Conservation (phyloP, 2,888 invertebrate genomes). For the Rotaria macrura region DNA sequence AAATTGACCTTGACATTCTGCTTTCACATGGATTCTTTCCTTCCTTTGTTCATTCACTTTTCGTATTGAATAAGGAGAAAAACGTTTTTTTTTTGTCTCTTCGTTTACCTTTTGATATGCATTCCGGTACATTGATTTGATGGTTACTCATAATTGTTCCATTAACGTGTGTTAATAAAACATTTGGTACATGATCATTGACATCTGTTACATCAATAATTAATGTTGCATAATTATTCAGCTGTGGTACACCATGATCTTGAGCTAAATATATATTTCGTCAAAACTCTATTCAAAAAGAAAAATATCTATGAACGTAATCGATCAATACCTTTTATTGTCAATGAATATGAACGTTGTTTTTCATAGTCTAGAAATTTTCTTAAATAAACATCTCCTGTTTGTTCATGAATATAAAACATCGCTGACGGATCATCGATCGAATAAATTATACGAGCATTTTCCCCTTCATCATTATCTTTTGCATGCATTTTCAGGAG, state of each 20-base stretch:
- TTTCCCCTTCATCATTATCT: neutral
- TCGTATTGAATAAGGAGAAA: neutral
- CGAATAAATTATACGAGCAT: slow-evolving; percentile 21
- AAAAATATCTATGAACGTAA: neutral
- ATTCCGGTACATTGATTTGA: neutral
- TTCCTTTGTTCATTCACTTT: no score
- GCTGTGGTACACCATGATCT: slow-evolving; percentile 10
- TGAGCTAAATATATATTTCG: neutral
- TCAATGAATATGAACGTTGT: slow-evolving; percentile 17
- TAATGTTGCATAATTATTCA: slow-evolving; percentile 18
- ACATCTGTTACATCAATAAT: slow-evolving; percentile 26
- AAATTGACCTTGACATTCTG: no score
- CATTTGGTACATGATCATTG: slow-evolving; percentile 29
- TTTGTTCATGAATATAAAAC: slow-evolving; percentile 19
- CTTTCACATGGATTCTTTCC: no score
- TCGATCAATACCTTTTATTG: neutral
- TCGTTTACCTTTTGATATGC: neutral
- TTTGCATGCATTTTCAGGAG: neutral
- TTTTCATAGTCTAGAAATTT: slow-evolving; percentile 26
- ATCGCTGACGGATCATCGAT: slow-evolving; percentile 5
- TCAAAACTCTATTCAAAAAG: neutral
- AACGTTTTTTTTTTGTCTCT: neutral
- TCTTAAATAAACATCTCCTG: slow-evolving; percentile 26
- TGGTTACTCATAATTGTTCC: neutral
- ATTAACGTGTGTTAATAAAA: slow-evolving; percentile 5